A percentile compares a stretch with the other conserved stretches of the same genome.
These are phyloP conservation scores for Enteromius afrohamiltoni DNA, from an alignment of 2,797 vertebrate species.

Conservation along the genomic window DNA sequence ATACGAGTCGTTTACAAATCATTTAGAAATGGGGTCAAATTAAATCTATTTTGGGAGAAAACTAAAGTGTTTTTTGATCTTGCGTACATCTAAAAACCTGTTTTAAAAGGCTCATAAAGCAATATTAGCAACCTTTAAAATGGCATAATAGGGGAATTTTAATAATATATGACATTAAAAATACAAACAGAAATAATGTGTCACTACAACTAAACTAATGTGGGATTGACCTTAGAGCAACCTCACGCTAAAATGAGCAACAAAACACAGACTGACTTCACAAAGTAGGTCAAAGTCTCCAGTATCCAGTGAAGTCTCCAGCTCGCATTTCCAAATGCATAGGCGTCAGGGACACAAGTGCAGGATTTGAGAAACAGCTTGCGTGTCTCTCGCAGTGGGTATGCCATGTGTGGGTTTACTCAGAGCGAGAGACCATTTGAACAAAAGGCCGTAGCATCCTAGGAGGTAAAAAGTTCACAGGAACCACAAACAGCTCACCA, in stretches of 20 bases:
- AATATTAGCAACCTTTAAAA: too few species aligned
- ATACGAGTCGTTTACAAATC: too few species aligned
- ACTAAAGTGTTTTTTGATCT: too few species aligned
- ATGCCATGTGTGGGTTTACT: slow-evolving; percentile 23
- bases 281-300: slow-evolving; percentile 4
- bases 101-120: too few species aligned
- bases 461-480: slow-evolving; percentile 23
- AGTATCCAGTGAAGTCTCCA: too few species aligned
- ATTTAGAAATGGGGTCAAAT: too few species aligned
- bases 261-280: not conserved
- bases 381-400: slow-evolving; percentile 23
- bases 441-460: slow-evolving; percentile 24
- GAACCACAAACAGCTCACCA: slow-evolving; percentile 30
- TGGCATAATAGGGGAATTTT: too few species aligned
- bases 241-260: not conserved
- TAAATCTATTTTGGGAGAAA: too few species aligned
- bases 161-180: not conserved
- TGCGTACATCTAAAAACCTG: too few species aligned
- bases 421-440: slow-evolving; percentile 18
- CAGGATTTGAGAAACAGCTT: slow-evolving; percentile 42
- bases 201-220: not conserved
- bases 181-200: not conserved
- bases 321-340: slow-evolving; percentile 35
- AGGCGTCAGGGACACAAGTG: slow-evolving; percentile 23
- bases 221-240: slow-evolving; percentile 9